phyloP scores from a whole-genome alignment of 2,888 invertebrate species.

The Cistogaster globosa region DNA sequence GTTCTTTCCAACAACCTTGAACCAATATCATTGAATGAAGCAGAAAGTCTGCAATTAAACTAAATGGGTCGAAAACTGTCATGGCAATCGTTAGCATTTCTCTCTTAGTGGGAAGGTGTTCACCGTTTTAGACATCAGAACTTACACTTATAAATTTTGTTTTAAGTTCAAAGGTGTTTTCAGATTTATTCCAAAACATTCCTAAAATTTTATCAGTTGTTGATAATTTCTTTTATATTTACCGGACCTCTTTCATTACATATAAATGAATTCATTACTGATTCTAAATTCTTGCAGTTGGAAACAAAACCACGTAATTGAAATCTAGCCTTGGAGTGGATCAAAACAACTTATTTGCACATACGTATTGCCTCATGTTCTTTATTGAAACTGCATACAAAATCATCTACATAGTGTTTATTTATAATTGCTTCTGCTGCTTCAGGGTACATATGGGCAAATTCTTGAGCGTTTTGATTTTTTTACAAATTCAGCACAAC shows the following conservation, averaged over 20 bases:
- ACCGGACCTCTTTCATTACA: neutral
- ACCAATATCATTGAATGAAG: too few species aligned
- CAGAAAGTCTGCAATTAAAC: constrained; percentile 72
- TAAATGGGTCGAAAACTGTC: constrained; percentile 37
- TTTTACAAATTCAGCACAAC: constrained; percentile 66
- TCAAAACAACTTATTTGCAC: neutral
- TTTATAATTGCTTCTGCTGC: constrained; percentile 48
- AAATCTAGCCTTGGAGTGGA: constrained; percentile 14
- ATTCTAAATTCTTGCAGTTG: constrained; percentile 26
- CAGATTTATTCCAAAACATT: constrained; percentile 22
- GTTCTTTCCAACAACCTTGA: constrained; percentile 51
- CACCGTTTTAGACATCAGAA: constrained; percentile 18
- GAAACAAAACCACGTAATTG: constrained; percentile 39
- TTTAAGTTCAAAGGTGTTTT: constrained; percentile 25
- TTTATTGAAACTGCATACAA: constrained; percentile 58
- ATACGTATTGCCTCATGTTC: constrained; percentile 39
- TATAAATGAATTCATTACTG: neutral
- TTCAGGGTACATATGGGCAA: constrained; percentile 22
- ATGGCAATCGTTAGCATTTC: constrained; percentile 34
- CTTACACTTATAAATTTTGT: constrained; percentile 11
- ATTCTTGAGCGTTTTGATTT: constrained; percentile 50
- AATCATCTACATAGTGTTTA: constrained; percentile 67
- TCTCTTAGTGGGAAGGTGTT: constrained; percentile 23
- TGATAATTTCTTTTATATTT: constrained; percentile 25
- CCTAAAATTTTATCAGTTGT: constrained; percentile 40